Conservation (phyloP, 1,140 invertebrate species). For the Drosophila burlai region DNA sequence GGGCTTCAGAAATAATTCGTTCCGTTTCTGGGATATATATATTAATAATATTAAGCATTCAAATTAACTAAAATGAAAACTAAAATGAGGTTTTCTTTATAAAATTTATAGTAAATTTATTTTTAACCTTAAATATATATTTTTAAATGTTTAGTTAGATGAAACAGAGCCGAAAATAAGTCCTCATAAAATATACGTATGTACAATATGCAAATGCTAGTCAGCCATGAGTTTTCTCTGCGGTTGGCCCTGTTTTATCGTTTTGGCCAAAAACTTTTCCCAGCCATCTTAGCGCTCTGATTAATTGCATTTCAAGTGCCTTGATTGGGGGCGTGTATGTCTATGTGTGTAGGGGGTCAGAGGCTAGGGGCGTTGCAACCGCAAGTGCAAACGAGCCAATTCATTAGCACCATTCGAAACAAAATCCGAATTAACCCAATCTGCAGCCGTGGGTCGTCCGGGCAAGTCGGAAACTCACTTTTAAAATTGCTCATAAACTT, state of each 20-base stretch:
- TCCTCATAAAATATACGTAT: neutral
- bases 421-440: conserved; percentile 56
- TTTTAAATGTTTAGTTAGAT: too few species aligned
- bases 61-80: too few species aligned
- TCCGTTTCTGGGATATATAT: too few species aligned
- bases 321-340: conserved; percentile 1
- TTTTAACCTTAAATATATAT: too few species aligned
- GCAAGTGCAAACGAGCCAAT: conserved; percentile 67
- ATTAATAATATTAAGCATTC: too few species aligned
- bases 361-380: conserved; percentile 16
- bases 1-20: too few species aligned
- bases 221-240: conserved; percentile 41
- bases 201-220: neutral
- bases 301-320: conserved; percentile 80
- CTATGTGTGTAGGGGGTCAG: neutral
- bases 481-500: conserved; percentile 68
- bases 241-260: conserved; percentile 52
- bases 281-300: conserved; percentile 62
- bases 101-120: too few species aligned
- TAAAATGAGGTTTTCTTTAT: too few species aligned
- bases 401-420: conserved; percentile 65
- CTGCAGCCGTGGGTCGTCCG: conserved; percentile 12
- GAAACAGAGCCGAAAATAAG: too few species aligned
- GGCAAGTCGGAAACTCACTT: conserved; percentile 39
- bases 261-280: conserved; percentile 44